These are phyloP conservation scores for Pantala flavescens DNA, from an alignment of 1,140 invertebrate genomes.

Conservation along the genomic window DNA sequence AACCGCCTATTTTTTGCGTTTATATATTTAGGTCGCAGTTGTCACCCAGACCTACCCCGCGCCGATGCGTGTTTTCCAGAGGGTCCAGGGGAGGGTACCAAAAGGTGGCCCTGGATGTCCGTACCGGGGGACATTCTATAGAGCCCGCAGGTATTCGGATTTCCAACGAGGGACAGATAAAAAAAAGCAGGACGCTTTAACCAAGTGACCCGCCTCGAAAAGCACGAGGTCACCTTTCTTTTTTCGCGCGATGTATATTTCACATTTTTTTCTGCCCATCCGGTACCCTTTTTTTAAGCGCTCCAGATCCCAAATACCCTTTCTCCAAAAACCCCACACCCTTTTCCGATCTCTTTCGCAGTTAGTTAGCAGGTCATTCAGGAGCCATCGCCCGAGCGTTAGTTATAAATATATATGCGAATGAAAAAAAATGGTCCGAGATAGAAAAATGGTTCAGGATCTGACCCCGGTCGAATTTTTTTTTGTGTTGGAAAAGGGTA, in stretches of 20 bases:
- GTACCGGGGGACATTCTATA: background rate
- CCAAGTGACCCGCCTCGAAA: background rate
- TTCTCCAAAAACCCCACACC: background rate
- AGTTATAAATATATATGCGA: background rate
- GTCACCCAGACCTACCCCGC: too few relatives aligned
- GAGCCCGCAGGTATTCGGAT: background rate
- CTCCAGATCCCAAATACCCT: background rate
- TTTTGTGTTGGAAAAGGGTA: background rate
- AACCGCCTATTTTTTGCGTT: too few relatives aligned
- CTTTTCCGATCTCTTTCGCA: background rate
- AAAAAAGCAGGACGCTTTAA: background rate
- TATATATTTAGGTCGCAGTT: too few relatives aligned
- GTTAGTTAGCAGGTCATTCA: slow-evolving; percentile 9
- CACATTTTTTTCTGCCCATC: background rate
- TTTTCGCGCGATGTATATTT: background rate
- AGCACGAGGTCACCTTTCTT: background rate
- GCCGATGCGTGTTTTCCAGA: background rate
- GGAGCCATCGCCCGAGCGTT: background rate
- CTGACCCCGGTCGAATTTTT: background rate
- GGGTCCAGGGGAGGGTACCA: background rate
- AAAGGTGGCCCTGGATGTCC: background rate
- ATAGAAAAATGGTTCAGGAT: background rate
- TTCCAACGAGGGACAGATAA: background rate
- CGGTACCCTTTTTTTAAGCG: background rate
- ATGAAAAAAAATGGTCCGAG: background rate